A percentile compares a stretch with the other conserved stretches of the same genome.
These are phyloP conservation scores for Drosophila imparisetae DNA, from an alignment of 2,888 invertebrate species.

Conservation along the genomic window DNA sequence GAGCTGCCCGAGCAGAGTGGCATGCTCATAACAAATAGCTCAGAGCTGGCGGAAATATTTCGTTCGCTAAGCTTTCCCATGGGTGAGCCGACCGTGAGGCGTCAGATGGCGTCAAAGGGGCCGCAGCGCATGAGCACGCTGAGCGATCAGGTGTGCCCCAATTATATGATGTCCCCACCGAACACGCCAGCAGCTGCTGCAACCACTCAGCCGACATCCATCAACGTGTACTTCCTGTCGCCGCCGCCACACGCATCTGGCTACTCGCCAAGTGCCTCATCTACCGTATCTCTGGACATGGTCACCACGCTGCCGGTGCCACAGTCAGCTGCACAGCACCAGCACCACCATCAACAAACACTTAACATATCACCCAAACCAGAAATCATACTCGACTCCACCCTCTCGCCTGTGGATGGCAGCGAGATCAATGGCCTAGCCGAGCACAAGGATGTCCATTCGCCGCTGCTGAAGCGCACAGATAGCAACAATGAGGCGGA, in stretches of 20 bases:
- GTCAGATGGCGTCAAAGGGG: constrained; percentile 58
- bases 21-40: constrained; percentile 80
- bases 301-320: constrained; percentile 80
- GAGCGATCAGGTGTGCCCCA: constrained; percentile 83
- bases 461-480: constrained; percentile 79
- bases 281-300: constrained; percentile 84
- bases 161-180: constrained; percentile 84
- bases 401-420: constrained; percentile 81
- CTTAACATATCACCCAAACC: constrained; percentile 83
- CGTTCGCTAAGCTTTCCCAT: constrained; percentile 83
- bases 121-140: constrained; percentile 83
- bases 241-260: constrained; percentile 80
- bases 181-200: constrained; percentile 78
- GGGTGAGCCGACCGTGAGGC: constrained; percentile 63
- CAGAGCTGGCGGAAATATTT: constrained; percentile 83
- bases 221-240: constrained; percentile 84
- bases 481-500: constrained; percentile 74
- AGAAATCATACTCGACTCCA: constrained; percentile 84
- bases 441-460: constrained; percentile 81
- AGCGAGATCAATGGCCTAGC: constrained; percentile 42
- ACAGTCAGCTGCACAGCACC: constrained; percentile 37
- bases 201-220: constrained; percentile 69
- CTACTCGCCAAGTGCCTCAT: constrained; percentile 82
- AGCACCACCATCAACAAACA: constrained; percentile 43
- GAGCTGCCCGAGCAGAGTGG: constrained; percentile 80